phyloP scores from a whole-genome alignment of 1,140 invertebrate genomes.

The Pogonomyrmex californicus region DNA sequence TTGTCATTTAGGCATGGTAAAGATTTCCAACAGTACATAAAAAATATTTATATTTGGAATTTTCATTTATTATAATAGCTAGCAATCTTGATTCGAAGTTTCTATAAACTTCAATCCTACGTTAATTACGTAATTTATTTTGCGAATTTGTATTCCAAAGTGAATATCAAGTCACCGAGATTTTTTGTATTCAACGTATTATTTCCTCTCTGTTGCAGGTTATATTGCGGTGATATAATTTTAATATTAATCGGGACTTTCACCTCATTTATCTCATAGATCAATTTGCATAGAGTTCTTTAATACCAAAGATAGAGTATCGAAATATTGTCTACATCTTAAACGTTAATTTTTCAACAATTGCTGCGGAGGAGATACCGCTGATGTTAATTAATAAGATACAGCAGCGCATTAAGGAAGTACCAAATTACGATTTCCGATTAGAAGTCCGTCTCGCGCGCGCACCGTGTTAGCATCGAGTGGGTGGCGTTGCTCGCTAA shows the following conservation, averaged over 20 bases:
- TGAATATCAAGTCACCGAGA: not conserved
- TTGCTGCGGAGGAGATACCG: not conserved
- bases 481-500: conserved; percentile 64
- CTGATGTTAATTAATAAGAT: conserved; percentile 15
- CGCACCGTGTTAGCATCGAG: not conserved
- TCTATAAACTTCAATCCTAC: not conserved
- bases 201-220: too few relatives aligned
- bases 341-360: conserved; percentile 20
- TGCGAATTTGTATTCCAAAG: not conserved
- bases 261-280: not conserved
- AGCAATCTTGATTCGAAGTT: not conserved
- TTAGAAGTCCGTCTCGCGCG: conserved; percentile 13
- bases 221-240: not conserved
- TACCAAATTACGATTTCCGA: conserved; percentile 23
- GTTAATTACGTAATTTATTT: not conserved
- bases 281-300: not conserved
- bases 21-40: not conserved
- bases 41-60: not conserved
- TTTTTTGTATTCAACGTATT: not conserved
- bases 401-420: conserved; percentile 22
- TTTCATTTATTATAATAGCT: not conserved
- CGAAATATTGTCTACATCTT: not conserved
- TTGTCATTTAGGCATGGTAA: not conserved
- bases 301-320: not conserved
- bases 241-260: conserved; percentile 7